Evolutionary conservation across 1,140 invertebrate genomes (phyloP), one percentile per base, ranked within the genome.

Genomic region (Sesamia nonagrioides): DNA sequence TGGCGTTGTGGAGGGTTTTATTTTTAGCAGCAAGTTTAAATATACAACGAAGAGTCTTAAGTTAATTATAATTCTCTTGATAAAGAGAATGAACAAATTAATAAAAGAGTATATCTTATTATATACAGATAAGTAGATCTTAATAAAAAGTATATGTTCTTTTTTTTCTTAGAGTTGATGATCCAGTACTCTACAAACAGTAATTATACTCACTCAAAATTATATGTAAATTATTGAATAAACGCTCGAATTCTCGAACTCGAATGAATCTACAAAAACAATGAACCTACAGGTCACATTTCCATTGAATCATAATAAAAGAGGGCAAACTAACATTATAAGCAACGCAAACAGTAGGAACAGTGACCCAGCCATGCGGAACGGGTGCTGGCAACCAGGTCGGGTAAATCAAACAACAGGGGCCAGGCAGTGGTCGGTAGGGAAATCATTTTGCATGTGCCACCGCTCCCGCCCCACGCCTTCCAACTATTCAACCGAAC

Each of bases 401-500:
- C 89, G 86, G 79, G 77, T 84, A 89, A 85, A 92, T 91, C 88
- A 91, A 91, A 91, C 85, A 91, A 89, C 90, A 50, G 4, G 45
- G 45, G 45, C 45, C 45, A 50, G n/a, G n/a, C 45, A n/a, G 11
- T 50, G 45, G 45, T 15, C 45, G 1, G 13, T 4, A 79, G 84
- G 83, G 84, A 84, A 89, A 90, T 89, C 84, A 82, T 82, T 85
- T 78, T 85, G 82, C 83, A 85, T 87, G 83, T 83, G 81, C 84
- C 86, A 79, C 75, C 83, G 84, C 52, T 54, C 77, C 78, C 48
- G 58, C 21, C 72, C 63, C 54, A 45, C 56, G 54, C 82, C 85
- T 80, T 61, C 69, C 84, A 78, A 52, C 81, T 77, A 84, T 80
- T 86, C 81, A 86, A 86, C 73, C 77, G 86, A 74, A 87, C 80